Evolutionary conservation across 1,140 invertebrate genomes (phyloP).

Genomic region (Orchestia grillus): DNA sequence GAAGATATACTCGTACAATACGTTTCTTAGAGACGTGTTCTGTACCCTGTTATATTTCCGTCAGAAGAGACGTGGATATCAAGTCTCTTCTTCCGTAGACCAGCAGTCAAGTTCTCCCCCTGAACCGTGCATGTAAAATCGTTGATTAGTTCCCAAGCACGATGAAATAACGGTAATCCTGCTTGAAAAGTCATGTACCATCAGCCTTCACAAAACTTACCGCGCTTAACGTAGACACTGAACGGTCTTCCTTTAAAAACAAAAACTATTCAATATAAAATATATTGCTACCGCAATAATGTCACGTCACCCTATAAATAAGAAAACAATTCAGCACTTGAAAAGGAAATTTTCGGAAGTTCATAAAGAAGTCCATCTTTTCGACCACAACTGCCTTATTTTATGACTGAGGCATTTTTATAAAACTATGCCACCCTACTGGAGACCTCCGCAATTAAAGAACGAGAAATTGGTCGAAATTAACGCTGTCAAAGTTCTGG

Average conservation of each 20-base stretch:
- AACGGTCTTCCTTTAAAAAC: not conserved
- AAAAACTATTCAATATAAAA: not conserved
- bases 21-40: no score
- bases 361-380: not conserved
- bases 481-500: not conserved
- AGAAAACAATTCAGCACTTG: not conserved
- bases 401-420: not conserved
- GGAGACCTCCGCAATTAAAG: not conserved
- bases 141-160: no score
- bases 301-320: not conserved
- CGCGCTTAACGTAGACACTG: not conserved
- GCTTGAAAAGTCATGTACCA: not conserved
- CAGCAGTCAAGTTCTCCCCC: no score
- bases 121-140: no score
- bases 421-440: not conserved
- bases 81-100: no score
- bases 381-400: not conserved
- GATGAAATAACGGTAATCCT: not conserved
- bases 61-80: no score
- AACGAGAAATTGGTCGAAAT: not conserved
- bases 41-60: no score
- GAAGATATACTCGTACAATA: no score
- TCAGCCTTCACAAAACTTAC: not conserved
- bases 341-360: not conserved
- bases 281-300: not conserved